phyloP scores from a whole-genome alignment of 2,888 invertebrate genomes.

The Zeuzera pyrina region DNA sequence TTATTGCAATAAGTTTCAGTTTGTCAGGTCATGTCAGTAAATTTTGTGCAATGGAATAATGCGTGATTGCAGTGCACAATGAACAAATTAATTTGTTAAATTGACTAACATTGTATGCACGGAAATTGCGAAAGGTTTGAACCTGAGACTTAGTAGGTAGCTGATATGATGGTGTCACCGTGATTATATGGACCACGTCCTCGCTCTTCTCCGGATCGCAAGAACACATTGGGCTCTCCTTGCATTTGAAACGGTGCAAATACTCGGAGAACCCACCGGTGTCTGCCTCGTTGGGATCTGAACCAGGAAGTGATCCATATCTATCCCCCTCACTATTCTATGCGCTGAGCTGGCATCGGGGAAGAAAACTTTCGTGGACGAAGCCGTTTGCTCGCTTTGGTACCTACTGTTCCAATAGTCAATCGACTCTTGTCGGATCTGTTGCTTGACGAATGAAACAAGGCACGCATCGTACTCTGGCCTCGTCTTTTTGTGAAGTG shows the following conservation, averaged over 20 bases:
- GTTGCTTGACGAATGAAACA: not conserved
- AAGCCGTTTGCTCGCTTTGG: not conserved
- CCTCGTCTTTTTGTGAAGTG: too few relatives aligned
- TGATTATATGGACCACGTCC: too few relatives aligned
- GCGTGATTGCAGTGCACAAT: too few relatives aligned
- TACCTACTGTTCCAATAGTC: constrained; percentile 2
- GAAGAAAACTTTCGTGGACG: not conserved
- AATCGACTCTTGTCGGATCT: not conserved
- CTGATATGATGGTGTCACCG: too few relatives aligned
- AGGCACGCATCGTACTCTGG: not conserved
- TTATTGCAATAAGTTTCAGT: too few relatives aligned
- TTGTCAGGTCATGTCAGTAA: too few relatives aligned
- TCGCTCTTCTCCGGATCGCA: constrained; percentile 1
- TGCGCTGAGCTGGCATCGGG: not conserved
- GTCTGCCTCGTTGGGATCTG: too few relatives aligned
- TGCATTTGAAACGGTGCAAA: constrained; percentile 1
- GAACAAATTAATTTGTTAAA: too few relatives aligned
- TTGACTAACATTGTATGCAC: too few relatives aligned
- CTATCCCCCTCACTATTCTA: not conserved
- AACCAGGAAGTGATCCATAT: not conserved
- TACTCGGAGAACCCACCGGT: constrained; percentile 3
- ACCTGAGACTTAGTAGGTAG: constrained; percentile 2
- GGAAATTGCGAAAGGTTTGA: too few relatives aligned
- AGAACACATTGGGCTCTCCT: not conserved
- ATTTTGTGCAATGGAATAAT: too few relatives aligned